Percentiles rank a stretch among this genome's conserved stretches.
These are phyloP conservation scores for Melanotaenia pygmaea DNA, from an alignment of 2,797 vertebrate genomes.

Conservation along the genomic window DNA sequence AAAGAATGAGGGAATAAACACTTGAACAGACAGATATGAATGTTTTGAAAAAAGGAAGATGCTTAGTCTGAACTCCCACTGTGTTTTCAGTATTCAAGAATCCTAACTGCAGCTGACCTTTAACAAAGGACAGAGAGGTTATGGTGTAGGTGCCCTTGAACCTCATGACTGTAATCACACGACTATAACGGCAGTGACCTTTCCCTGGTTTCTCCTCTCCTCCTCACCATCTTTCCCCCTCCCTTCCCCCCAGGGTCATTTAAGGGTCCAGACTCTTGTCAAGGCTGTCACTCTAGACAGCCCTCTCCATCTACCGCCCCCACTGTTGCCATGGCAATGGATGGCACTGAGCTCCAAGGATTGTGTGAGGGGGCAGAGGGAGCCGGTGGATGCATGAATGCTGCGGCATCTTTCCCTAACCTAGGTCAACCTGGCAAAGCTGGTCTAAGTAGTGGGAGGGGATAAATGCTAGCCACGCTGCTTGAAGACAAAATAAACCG, in stretches of 20 bases:
- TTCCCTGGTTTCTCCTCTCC: slow-evolving; percentile 60
- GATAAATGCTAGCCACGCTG: slow-evolving; percentile 51
- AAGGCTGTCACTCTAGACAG: slow-evolving; percentile 83
- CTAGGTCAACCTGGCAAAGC: slow-evolving; percentile 76
- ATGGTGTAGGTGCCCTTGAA: slow-evolving; percentile 73
- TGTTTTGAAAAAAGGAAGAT: slow-evolving; percentile 39
- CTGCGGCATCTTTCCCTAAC: slow-evolving; percentile 80
- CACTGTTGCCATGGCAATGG: slow-evolving; percentile 81
- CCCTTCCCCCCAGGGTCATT: slow-evolving; percentile 72
- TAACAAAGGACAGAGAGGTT: slow-evolving; percentile 62
- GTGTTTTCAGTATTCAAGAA: slow-evolving; percentile 54
- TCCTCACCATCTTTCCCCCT: slow-evolving; percentile 51
- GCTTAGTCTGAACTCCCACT: slow-evolving; percentile 31
- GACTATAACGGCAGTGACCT: slow-evolving; percentile 73
- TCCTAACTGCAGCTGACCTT: slow-evolving; percentile 63
- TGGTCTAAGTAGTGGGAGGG: slow-evolving; percentile 67
- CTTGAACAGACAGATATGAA: slow-evolving; percentile 24
- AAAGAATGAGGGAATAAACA: slow-evolving; percentile 49
- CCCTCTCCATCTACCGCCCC: slow-evolving; percentile 80
- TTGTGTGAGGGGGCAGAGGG: slow-evolving; percentile 77
- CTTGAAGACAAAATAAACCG: slow-evolving; percentile 53
- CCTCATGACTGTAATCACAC: slow-evolving; percentile 76
- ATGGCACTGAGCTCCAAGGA: slow-evolving; percentile 74
- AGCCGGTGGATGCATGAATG: slow-evolving; percentile 70
- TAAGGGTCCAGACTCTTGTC: slow-evolving; percentile 83